These are phyloP conservation scores for Cerceris ruficornis DNA, from an alignment of 2,888 invertebrate genomes.

Conservation along the genomic window DNA sequence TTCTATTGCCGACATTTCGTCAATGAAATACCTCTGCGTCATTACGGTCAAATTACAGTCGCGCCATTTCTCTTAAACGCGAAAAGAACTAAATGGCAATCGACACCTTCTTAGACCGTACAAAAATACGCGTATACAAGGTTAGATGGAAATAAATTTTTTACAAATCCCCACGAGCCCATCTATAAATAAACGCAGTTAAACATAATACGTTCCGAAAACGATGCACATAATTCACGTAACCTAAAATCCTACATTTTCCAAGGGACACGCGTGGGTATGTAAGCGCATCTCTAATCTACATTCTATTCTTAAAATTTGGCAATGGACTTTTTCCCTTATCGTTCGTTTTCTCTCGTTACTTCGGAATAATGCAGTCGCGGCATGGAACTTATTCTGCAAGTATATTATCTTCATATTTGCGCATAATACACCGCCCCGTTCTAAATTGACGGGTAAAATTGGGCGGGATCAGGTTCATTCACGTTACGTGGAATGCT, in stretches of 20 bases:
- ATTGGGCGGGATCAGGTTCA: too few species aligned
- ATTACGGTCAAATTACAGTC: not conserved
- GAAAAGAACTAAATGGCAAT: not conserved
- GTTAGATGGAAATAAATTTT: constrained; percentile 19
- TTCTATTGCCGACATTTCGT: not conserved
- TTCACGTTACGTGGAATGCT: too few species aligned
- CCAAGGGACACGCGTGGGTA: constrained; percentile 16
- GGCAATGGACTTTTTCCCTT: constrained; percentile 17
- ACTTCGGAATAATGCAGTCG: not conserved
- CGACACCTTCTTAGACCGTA: not conserved
- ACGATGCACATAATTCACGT: constrained; percentile 55
- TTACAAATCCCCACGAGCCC: constrained; percentile 18
- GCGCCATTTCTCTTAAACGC: not conserved
- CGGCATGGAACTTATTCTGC: too few species aligned
- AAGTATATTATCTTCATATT: too few species aligned
- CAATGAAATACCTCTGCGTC: not conserved
- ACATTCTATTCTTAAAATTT: constrained; percentile 41
- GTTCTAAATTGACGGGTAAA: too few species aligned
- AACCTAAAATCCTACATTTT: constrained; percentile 58
- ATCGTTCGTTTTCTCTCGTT: constrained; percentile 6
- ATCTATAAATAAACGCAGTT: constrained; percentile 54
- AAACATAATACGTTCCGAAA: constrained; percentile 47
- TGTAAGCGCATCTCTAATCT: constrained; percentile 13
- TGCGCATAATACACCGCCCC: too few species aligned
- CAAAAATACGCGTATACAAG: not conserved